Evolutionary conservation across 2,797 vertebrate genomes (phyloP).

Genomic region (Alfaro cultratus): DNA sequence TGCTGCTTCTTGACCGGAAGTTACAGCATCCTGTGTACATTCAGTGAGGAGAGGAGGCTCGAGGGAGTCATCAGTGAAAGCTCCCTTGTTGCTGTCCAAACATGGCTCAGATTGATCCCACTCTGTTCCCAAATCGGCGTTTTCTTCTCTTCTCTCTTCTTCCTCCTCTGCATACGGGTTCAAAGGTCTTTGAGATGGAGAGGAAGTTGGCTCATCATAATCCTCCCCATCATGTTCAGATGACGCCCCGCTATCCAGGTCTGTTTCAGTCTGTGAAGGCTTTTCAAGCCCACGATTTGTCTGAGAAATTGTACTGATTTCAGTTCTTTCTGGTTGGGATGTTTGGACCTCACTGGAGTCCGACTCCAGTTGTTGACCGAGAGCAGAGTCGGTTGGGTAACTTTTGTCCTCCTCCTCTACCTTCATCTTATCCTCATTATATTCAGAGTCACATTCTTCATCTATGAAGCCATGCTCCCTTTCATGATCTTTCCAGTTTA

Average conservation of each 20-base stretch:
- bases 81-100: slow-evolving; percentile 62
- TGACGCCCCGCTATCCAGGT: slow-evolving; percentile 74
- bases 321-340: slow-evolving; percentile 69
- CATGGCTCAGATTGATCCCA: slow-evolving; percentile 69
- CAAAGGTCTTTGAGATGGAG: slow-evolving; percentile 44
- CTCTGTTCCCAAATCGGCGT: slow-evolving; percentile 56
- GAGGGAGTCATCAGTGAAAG: slow-evolving; percentile 50
- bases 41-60: slow-evolving; percentile 50
- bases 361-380: slow-evolving; percentile 72
- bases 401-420: slow-evolving; percentile 65
- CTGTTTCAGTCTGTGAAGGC: slow-evolving; percentile 67
- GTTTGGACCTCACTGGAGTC: slow-evolving; percentile 77
- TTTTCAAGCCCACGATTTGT: slow-evolving; percentile 55
- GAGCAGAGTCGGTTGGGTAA: slow-evolving; percentile 68
- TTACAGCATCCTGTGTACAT: slow-evolving; percentile 58
- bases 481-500: slow-evolving; percentile 65
- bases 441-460: slow-evolving; percentile 62
- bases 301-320: slow-evolving; percentile 49
- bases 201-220: slow-evolving; percentile 47
- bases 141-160: slow-evolving; percentile 40
- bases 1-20: slow-evolving; percentile 58
- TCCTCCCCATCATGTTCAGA: slow-evolving; percentile 68
- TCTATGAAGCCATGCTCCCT: slow-evolving; percentile 66
- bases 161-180: slow-evolving; percentile 64
- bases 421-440: slow-evolving; percentile 29